Evolutionary conservation across 2,888 invertebrate species (phyloP).

Genomic region (Parnassius mnemosyne): DNA sequence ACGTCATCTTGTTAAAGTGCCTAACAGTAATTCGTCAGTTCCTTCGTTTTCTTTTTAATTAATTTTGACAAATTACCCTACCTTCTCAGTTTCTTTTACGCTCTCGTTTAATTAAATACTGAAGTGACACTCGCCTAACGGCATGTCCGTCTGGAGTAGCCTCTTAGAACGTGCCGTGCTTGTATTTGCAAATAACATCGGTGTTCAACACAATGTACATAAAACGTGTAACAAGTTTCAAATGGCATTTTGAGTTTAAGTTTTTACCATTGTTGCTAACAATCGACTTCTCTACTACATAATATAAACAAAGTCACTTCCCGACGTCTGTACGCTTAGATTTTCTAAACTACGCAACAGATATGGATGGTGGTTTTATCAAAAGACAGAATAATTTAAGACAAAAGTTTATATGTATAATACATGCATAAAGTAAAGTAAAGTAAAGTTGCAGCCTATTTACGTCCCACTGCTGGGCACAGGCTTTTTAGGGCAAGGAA

Average conservation of each 20-base stretch:
- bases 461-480: too few relatives aligned
- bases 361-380: too few relatives aligned
- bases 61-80: conserved; percentile 79
- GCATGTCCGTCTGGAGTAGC: conserved; percentile 52
- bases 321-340: too few relatives aligned
- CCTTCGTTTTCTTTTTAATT: conserved; percentile 76
- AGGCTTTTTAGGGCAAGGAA: too few relatives aligned
- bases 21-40: conserved; percentile 61
- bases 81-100: conserved; percentile 71
- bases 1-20: conserved; percentile 59
- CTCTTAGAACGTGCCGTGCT: conserved; percentile 44
- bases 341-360: too few relatives aligned
- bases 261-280: too few relatives aligned
- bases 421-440: too few relatives aligned
- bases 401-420: too few relatives aligned
- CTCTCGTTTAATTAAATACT: conserved; percentile 78
- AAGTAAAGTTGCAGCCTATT: too few relatives aligned
- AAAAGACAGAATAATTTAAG: too few relatives aligned
- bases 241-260: conserved; percentile 16
- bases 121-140: conserved; percentile 69
- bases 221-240: conserved; percentile 14
- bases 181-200: conserved; percentile 59
- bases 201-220: conserved; percentile 20
- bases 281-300: too few relatives aligned
- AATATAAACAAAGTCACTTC: too few relatives aligned